Evolutionary conservation across 2,888 invertebrate genomes (phyloP).

Genomic region (Petrophora chlorosata): DNA sequence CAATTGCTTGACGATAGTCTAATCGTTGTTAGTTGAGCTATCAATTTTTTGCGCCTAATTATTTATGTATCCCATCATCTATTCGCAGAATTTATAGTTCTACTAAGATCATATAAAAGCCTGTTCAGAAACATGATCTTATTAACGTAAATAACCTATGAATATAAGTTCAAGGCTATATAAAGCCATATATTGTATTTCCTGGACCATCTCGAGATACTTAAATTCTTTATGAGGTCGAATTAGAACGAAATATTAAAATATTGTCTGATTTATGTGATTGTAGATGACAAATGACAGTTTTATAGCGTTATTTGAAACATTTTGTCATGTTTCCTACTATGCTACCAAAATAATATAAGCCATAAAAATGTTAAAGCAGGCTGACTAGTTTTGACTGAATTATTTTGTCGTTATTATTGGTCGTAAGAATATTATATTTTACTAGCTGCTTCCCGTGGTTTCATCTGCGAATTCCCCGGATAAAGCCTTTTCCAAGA

Average conservation of each 20-base stretch:
- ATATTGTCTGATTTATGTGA: constrained; percentile 1
- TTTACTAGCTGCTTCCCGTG: no score
- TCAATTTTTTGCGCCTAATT: constrained; percentile 1
- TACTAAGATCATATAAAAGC: constrained; percentile 12
- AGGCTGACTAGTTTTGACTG: background rate
- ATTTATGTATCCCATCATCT: no score
- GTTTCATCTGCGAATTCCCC: no score
- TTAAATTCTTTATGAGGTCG: background rate
- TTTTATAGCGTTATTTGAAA: background rate
- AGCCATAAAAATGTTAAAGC: background rate
- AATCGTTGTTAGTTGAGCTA: background rate
- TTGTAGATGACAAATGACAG: background rate
- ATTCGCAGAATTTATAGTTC: constrained; percentile 8
- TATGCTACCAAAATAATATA: background rate
- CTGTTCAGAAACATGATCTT: constrained; percentile 11
- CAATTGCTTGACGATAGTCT: constrained; percentile 1
- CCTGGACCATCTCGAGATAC: background rate
- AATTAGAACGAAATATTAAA: background rate
- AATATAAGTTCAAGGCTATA: constrained; percentile 24
- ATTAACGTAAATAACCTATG: constrained; percentile 16
- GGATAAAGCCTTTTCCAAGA: no score
- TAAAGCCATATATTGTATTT: constrained; percentile 10
- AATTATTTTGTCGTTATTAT: background rate
- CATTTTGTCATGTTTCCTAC: background rate
- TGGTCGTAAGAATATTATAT: background rate